Evolutionary conservation across 1,140 invertebrate genomes (phyloP), one percentile per base, ranked within the genome.

Genomic region (Trichoplusia ni): DNA sequence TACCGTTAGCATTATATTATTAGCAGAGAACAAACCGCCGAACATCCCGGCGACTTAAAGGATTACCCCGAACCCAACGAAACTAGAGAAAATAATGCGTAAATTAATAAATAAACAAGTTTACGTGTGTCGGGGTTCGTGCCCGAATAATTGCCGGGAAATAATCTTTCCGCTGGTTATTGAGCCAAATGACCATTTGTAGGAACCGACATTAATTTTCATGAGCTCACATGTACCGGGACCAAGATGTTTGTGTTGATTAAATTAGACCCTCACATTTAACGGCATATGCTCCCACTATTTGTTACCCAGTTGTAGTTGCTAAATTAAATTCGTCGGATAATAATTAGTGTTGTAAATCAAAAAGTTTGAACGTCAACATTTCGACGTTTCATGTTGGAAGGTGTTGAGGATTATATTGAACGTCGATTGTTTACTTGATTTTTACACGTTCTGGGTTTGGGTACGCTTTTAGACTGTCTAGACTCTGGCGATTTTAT

Each of bases 151-250:
- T 74, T 65, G 59, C 58, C 23, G 64, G 61, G 23, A 44, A 67
- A 73, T 67, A 67, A 67, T 69, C 67, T 49, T 63, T 63, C 56
- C 27, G 19, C 54, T 29, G 60, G 62, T 64, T 64, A 75, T 71
- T 64, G 54, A 56, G 33, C 63, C 62, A 65, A 69, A 69, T 62
- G 60, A 51, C 58, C 59, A 51, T 70, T 73, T 59, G 56, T 42
- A 49, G 35, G 37, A 47, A 25, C 46, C 29, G 42, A 42, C 64
- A 49, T 71, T 71, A 64, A 67, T 61, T 71, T 67, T 64, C 69
- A 67, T 61, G 42, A 61, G 56, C 21, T 18, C 44, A 19, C 37
- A 42, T 8, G 44, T 62, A 21, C 56, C 37, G 18, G 25, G 51
- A 31, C 33, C 14, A 40, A 61, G 44, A 61, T 38, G 60, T 40